phyloP scores from a whole-genome alignment of 2,113 vertebrate genomes.

The Bos javanicus region DNA sequence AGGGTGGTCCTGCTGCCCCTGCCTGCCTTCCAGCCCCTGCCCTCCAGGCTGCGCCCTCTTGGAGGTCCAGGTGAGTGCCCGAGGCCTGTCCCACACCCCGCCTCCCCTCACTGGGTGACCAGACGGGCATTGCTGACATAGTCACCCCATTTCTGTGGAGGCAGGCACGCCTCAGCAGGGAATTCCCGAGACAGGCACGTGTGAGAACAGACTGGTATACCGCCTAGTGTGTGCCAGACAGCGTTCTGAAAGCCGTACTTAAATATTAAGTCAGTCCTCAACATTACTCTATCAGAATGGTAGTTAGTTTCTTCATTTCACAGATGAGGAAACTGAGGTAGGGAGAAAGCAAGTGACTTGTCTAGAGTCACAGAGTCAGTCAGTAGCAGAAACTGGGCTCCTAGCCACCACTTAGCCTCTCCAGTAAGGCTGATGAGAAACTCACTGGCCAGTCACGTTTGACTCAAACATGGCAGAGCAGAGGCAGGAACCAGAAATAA shows the following conservation, averaged over 20 bases:
- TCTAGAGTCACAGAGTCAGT: neutral
- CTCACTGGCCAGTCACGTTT: neutral
- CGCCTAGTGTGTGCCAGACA: neutral
- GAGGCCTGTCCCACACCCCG: neutral
- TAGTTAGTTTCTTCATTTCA: neutral
- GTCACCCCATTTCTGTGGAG: neutral
- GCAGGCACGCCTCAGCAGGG: neutral
- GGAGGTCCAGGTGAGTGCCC: conserved; percentile 77
- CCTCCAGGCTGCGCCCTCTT: conserved; percentile 65
- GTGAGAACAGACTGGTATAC: too few species aligned
- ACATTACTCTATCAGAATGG: neutral
- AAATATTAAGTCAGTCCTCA: neutral
- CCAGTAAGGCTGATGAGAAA: neutral
- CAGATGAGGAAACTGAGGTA: neutral
- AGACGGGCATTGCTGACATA: neutral
- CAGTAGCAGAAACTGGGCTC: neutral
- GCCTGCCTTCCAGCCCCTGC: conserved; percentile 77
- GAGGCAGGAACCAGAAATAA: neutral
- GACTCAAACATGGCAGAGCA: neutral
- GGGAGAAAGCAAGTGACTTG: neutral
- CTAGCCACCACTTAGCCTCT: neutral
- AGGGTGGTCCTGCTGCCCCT: conserved; percentile 73
- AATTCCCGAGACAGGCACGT: neutral
- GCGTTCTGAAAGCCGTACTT: neutral
- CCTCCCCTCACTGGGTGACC: neutral